phyloP scores from a whole-genome alignment of 2,797 vertebrate species.

The Gephyroberyx darwinii region DNA sequence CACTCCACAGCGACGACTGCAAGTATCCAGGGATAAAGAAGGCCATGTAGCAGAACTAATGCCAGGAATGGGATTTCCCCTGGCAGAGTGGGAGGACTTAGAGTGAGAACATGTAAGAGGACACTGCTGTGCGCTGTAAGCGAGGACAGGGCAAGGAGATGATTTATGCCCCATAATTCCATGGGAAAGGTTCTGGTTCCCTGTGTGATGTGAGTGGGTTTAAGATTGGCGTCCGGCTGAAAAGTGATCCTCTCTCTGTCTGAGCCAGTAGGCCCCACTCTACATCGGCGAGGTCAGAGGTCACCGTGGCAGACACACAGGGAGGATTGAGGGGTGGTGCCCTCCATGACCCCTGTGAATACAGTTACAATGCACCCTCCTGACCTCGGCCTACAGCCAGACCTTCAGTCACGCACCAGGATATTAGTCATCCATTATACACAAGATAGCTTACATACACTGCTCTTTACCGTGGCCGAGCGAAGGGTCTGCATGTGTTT shows the following conservation, averaged over 20 bases:
- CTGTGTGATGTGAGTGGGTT: conserved; percentile 70
- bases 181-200: conserved; percentile 77
- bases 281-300: conserved; percentile 68
- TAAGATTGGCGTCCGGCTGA: conserved; percentile 77
- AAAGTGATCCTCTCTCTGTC: conserved; percentile 77
- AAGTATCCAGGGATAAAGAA: conserved; percentile 57
- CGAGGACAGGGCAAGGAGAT: conserved; percentile 71
- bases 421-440: conserved; percentile 48
- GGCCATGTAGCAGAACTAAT: conserved; percentile 74
- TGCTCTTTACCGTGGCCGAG: conserved; percentile 1
- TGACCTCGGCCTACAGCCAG: conserved; percentile 55
- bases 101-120: conserved; percentile 72
- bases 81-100: conserved; percentile 59
- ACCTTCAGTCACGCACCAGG: conserved; percentile 44
- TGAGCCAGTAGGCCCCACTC: conserved; percentile 64
- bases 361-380: conserved; percentile 66
- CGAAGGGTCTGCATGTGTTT: conserved; percentile 3
- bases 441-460: conserved; percentile 23
- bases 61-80: conserved; percentile 75
- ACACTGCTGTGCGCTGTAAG: conserved; percentile 70
- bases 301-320: conserved; percentile 59
- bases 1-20: conserved; percentile 33
- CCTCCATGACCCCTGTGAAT: conserved; percentile 65
- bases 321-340: conserved; percentile 12
- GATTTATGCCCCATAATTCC: conserved; percentile 81